phyloP scores from a whole-genome alignment of 2,797 vertebrate species.

The Vireo griseus region DNA sequence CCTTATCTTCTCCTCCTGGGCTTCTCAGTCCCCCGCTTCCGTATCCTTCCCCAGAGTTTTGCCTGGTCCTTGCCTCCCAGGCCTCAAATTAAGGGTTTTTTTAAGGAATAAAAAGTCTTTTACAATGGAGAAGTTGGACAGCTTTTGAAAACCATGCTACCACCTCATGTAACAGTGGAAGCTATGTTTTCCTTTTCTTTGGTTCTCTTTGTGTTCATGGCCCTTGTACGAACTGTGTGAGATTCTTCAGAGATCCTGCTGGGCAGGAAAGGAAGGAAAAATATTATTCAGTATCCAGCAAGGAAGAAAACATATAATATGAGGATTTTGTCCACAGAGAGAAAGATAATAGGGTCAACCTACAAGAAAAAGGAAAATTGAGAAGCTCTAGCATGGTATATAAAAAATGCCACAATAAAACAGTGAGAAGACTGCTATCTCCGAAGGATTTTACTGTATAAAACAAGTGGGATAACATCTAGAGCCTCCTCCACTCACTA shows the following conservation, averaged over 20 bases:
- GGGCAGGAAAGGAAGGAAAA: not conserved
- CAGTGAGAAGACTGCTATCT: not conserved
- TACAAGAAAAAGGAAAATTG: not conserved
- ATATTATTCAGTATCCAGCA: not conserved
- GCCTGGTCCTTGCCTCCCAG: not conserved
- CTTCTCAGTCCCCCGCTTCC: not conserved
- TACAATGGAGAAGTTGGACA: not conserved
- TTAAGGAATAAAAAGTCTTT: not conserved
- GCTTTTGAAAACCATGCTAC: not conserved
- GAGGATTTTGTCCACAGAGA: not conserved
- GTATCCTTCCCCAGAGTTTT: not conserved
- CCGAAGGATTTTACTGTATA: not conserved
- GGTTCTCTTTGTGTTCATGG: not conserved
- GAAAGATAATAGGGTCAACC: not conserved
- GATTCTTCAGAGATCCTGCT: not conserved
- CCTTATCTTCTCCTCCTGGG: not conserved
- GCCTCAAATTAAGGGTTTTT: not conserved
- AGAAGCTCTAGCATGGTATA: not conserved
- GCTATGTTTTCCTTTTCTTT: not conserved
- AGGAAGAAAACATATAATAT: not conserved
- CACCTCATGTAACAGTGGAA: not conserved
- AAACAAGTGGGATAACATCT: not conserved
- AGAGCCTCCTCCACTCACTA: not conserved
- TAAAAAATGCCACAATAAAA: not conserved
- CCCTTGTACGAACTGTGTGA: accelerated